A percentile compares a stretch with the other conserved stretches of the same genome.
These are phyloP conservation scores for Muntiacus reevesi DNA, from an alignment of 2,113 vertebrate species.

Conservation along the genomic window DNA sequence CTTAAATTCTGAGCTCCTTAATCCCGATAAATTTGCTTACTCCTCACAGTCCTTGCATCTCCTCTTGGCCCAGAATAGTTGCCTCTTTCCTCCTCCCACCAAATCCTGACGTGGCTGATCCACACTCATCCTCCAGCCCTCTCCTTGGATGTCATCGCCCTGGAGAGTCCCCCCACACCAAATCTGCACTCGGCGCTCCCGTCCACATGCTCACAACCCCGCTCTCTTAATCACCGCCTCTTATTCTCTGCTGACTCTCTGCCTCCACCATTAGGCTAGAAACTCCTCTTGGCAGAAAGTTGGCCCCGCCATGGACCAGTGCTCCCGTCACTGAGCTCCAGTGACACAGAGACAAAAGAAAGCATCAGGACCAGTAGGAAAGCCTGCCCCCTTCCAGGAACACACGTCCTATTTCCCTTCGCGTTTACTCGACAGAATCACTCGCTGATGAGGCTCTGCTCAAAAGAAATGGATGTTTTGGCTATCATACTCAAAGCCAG, in stretches of 20 bases:
- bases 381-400: not conserved
- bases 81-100: not conserved
- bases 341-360: not conserved
- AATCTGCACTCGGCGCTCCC: fast-evolving
- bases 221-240: not conserved
- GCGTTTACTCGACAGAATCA: not conserved
- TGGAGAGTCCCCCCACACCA: fast-evolving
- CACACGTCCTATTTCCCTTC: not conserved
- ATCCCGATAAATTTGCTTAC: not conserved
- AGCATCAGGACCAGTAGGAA: not conserved
- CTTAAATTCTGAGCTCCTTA: not conserved
- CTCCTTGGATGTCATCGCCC: too few species aligned
- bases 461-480: not conserved
- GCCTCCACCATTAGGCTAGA: not conserved
- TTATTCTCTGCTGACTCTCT: not conserved
- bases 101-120: not conserved
- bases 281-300: not conserved
- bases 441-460: not conserved
- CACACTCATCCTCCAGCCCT: not conserved
- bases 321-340: not conserved
- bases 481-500: not conserved
- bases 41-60: not conserved
- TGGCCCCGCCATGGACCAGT: not conserved
- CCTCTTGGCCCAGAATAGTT: not conserved
- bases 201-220: fast-evolving